phyloP scores from a whole-genome alignment of 1,140 invertebrate genomes.

The Eulimnadia texana region DNA sequence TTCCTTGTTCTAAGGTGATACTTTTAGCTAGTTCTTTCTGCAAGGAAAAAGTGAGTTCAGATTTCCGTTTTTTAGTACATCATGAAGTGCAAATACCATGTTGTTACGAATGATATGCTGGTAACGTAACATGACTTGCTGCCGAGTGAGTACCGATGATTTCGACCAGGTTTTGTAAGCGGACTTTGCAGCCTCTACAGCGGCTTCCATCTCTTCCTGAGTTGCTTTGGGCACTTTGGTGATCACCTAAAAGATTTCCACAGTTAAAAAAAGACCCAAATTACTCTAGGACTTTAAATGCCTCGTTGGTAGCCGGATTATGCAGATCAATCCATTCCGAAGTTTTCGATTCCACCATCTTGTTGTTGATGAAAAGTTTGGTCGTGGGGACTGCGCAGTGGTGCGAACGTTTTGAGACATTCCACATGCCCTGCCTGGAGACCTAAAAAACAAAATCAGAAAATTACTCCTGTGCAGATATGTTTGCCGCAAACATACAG shows the following conservation, averaged over 20 bases:
- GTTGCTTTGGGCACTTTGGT: conserved; percentile 82
- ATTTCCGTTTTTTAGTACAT: not conserved
- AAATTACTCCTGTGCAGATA: no score
- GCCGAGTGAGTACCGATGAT: conserved; percentile 81
- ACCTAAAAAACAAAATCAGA: not conserved
- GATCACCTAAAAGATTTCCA: conserved; percentile 36
- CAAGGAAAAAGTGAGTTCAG: conserved; percentile 23
- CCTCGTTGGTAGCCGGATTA: conserved; percentile 81
- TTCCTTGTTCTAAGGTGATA: conserved; percentile 93
- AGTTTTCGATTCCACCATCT: conserved; percentile 86
- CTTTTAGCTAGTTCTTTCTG: conserved; percentile 78
- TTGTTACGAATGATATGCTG: conserved; percentile 62
- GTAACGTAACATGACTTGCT: conserved; percentile 91
- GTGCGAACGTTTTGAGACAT: not conserved
- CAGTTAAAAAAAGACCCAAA: not conserved
- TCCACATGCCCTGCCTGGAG: not conserved
- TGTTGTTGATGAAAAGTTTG: conserved; percentile 89
- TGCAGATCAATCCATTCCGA: conserved; percentile 86
- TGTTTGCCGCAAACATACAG: no score
- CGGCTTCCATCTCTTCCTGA: conserved; percentile 75
- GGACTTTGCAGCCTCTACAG: conserved; percentile 69
- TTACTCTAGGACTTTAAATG: conserved; percentile 34
- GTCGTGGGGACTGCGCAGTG: conserved; percentile 40
- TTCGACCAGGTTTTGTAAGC: conserved; percentile 77
- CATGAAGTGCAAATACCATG: conserved; percentile 35